These are phyloP conservation scores for Leptinotarsa defecta DNA, from an alignment of 1,140 invertebrate species.

Conservation along the genomic window DNA sequence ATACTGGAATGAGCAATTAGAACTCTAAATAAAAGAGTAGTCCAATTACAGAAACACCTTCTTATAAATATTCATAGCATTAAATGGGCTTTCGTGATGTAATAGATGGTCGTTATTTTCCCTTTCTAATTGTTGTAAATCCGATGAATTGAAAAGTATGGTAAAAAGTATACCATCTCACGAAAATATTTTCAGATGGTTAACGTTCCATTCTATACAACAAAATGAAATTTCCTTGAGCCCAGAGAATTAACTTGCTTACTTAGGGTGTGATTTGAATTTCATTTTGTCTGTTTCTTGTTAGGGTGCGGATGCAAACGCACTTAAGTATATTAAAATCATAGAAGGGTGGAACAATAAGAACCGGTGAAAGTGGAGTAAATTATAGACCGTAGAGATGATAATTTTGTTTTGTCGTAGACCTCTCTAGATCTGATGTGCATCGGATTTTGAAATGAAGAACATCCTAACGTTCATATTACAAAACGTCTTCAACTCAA, in stretches of 20 bases:
- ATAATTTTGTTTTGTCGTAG: no score
- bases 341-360: neutral
- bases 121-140: slow-evolving; percentile 3
- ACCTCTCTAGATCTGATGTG: no score
- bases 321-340: neutral
- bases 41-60: slow-evolving; percentile 1
- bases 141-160: slow-evolving; percentile 5
- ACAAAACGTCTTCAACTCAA: no score
- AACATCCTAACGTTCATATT: no score
- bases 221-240: neutral
- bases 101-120: neutral
- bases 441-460: no score
- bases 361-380: neutral
- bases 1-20: neutral
- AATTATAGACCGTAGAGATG: neutral
- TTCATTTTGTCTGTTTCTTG: neutral
- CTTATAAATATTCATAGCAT: slow-evolving; percentile 1
- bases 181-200: neutral
- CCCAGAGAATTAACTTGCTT: neutral
- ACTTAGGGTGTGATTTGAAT: neutral
- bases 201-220: neutral
- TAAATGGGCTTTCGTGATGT: slow-evolving; percentile 3
- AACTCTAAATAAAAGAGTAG: neutral
- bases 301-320: neutral
- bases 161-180: neutral